Evolutionary conservation across 2,797 vertebrate species (phyloP).

Genomic region (Lutjanus argentimaculatus): DNA sequence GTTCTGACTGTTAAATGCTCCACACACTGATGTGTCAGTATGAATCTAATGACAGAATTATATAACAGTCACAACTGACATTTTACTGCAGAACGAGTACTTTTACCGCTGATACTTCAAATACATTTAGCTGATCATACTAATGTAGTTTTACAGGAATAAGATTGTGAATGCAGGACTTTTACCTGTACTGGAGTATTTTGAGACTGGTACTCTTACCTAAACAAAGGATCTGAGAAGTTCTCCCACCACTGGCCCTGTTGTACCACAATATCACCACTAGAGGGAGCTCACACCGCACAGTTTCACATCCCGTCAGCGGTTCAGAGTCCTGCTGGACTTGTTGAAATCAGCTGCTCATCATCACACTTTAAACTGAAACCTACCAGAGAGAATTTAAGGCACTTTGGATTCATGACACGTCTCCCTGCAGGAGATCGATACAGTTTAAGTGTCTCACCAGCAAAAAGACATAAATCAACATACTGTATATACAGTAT

Average conservation of each 20-base stretch:
- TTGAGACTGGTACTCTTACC: no score
- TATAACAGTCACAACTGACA: no score
- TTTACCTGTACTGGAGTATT: no score
- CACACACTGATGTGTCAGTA: no score
- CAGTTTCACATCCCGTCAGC: background rate
- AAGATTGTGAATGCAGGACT: no score
- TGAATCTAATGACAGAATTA: no score
- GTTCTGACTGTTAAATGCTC: no score
- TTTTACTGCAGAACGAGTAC: no score
- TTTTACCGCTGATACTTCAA: no score
- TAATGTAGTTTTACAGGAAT: no score
- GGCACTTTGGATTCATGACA: background rate
- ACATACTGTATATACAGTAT: background rate
- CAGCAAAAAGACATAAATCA: background rate
- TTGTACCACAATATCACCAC: background rate
- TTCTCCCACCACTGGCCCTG: background rate
- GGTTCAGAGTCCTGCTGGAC: background rate
- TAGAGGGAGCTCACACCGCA: conserved; percentile 5
- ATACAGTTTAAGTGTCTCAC: background rate
- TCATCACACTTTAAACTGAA: background rate
- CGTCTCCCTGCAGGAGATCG: background rate
- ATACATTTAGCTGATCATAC: no score
- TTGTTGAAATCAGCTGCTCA: background rate
- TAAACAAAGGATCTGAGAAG: no score
- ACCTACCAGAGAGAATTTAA: background rate